Conservation (phyloP, 2,113 vertebrate species). For the Cinclus mexicanus region DNA sequence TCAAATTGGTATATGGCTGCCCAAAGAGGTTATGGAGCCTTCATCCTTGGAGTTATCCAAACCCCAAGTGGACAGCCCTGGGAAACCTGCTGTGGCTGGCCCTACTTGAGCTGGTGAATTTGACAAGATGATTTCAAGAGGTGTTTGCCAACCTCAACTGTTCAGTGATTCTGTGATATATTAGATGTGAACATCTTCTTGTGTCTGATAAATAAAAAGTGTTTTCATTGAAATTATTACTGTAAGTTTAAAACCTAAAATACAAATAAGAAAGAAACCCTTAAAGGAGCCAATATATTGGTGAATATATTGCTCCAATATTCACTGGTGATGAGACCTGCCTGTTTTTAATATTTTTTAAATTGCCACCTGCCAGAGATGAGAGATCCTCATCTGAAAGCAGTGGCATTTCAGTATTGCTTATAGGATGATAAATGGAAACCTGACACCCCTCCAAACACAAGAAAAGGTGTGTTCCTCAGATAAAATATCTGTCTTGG, state of each 20-base stretch:
- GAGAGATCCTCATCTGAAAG: constrained; percentile 2
- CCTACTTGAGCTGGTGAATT: neutral
- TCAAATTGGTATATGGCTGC: neutral
- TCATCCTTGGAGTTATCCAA: neutral
- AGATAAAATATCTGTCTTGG: neutral
- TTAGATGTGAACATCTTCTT: neutral
- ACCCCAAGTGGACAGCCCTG: neutral
- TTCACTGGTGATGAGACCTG: neutral
- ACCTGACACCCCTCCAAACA: neutral
- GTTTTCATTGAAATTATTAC: neutral
- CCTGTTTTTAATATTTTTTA: neutral
- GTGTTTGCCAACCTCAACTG: neutral
- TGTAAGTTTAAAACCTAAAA: neutral
- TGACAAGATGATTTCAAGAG: neutral
- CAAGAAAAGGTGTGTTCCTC: neutral
- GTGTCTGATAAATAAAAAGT: neutral
- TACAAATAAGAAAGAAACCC: neutral
- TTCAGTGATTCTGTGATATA: neutral
- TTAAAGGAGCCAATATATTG: neutral
- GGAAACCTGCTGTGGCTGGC: neutral
- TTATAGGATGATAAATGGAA: neutral
- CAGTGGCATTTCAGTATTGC: neutral
- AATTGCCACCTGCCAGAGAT: neutral
- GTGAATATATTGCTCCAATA: neutral
- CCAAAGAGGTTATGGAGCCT: neutral